These are phyloP conservation scores for Drosophila triauraria DNA, from an alignment of 1,140 invertebrate species.

Conservation along the genomic window DNA sequence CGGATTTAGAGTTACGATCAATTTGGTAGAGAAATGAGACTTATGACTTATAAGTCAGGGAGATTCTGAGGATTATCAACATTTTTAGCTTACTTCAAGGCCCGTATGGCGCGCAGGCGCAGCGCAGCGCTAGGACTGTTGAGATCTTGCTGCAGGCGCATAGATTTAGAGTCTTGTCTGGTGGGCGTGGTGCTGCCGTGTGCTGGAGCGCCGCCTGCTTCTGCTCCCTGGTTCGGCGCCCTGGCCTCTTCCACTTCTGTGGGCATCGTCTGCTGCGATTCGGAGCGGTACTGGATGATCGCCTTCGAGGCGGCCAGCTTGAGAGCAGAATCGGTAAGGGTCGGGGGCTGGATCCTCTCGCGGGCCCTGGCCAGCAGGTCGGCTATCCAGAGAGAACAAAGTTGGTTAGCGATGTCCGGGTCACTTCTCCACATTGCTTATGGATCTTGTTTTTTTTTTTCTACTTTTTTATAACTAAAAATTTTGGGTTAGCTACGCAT, in stretches of 20 bases:
- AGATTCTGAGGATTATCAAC: background rate
- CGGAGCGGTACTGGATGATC: slow-evolving; percentile 2
- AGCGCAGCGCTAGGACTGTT: slow-evolving; percentile 76
- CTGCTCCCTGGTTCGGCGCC: background rate
- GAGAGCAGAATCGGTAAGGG: background rate
- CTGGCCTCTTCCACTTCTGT: background rate
- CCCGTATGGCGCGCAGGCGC: slow-evolving; percentile 65
- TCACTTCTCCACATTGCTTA: slow-evolving; percentile 28
- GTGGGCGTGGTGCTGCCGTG: slow-evolving; percentile 4
- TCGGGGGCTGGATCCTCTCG: slow-evolving; percentile 11
- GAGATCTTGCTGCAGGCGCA: slow-evolving; percentile 72
- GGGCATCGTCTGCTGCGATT: slow-evolving; percentile 7
- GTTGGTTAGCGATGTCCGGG: slow-evolving; percentile 7
- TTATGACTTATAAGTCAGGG: too few relatives aligned
- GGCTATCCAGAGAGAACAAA: slow-evolving; percentile 28
- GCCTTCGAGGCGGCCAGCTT: slow-evolving; percentile 10
- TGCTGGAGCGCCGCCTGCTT: background rate
- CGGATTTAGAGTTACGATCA: background rate
- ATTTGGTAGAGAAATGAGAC: background rate
- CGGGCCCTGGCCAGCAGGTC: slow-evolving; percentile 9
- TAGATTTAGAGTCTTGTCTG: slow-evolving; percentile 13
- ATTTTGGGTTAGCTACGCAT: slow-evolving; percentile 30
- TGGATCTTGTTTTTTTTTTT: background rate
- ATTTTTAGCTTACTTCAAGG: slow-evolving; percentile 68
- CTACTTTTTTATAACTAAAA: slow-evolving; percentile 8